Conservation (phyloP, 2,113 vertebrate species). For the Spheniscus mendiculus region DNA sequence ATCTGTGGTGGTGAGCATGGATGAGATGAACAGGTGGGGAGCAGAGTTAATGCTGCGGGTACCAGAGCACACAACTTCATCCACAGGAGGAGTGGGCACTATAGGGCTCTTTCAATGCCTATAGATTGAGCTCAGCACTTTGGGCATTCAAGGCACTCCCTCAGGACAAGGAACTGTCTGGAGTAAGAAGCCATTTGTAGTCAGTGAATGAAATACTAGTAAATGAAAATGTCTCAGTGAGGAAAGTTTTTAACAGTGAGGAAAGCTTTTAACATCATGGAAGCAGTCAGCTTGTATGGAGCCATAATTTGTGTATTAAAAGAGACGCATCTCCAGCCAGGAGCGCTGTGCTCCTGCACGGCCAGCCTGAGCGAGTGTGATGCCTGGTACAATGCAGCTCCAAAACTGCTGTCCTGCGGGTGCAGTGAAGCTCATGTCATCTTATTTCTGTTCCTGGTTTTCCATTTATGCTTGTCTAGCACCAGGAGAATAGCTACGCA, state of each 20-base stretch:
- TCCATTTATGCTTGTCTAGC: neutral
- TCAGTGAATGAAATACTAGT: neutral
- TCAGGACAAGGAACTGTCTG: neutral
- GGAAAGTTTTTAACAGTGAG: neutral
- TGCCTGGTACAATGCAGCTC: neutral
- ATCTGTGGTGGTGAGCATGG: neutral
- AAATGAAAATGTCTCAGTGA: neutral
- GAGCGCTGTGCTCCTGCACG: accelerated
- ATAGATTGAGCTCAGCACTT: neutral
- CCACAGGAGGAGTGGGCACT: neutral
- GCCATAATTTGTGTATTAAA: neutral
- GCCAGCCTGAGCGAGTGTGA: neutral
- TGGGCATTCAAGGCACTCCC: neutral
- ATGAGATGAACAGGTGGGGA: neutral
- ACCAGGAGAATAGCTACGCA: neutral
- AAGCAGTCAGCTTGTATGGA: neutral
- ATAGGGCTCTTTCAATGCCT: neutral
- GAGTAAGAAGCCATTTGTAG: neutral
- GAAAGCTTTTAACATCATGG: neutral
- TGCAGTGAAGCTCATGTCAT: neutral
- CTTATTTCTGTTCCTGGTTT: neutral
- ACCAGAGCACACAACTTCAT: neutral
- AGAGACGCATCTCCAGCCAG: neutral
- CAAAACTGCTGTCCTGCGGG: neutral
- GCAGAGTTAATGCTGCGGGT: neutral